Conservation (phyloP, 2,888 invertebrate genomes). For the Hecatera dysodea region DNA sequence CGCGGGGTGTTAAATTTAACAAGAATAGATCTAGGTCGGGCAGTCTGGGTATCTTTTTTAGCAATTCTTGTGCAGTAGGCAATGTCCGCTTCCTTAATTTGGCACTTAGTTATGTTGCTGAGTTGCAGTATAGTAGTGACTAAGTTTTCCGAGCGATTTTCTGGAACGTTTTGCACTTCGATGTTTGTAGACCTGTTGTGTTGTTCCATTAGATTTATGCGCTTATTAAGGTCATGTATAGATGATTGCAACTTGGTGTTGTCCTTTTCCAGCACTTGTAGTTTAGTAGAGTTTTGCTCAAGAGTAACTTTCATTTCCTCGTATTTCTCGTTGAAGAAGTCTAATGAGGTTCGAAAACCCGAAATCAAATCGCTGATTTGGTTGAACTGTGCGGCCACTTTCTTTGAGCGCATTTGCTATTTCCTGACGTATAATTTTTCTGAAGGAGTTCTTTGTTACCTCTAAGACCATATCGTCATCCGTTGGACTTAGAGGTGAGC, state of each 20-base stretch:
- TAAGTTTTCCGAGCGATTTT: slow-evolving; percentile 2
- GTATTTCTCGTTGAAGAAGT: not conserved
- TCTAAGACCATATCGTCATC: not conserved
- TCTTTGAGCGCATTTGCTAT: not conserved
- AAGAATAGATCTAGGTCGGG: slow-evolving; percentile 7
- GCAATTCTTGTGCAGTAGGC: slow-evolving; percentile 1
- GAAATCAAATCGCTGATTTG: not conserved
- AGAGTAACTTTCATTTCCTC: not conserved
- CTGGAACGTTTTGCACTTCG: not conserved
- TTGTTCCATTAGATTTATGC: not conserved
- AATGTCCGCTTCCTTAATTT: not conserved
- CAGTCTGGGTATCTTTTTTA: slow-evolving; percentile 6
- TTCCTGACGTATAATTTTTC: not conserved
- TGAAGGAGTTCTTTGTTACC: not conserved
- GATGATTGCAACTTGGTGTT: not conserved
- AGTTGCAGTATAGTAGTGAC: not conserved
- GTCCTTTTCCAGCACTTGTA: not conserved
- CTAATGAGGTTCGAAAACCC: not conserved
- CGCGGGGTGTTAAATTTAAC: slow-evolving; percentile 4
- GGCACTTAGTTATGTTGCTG: not conserved
- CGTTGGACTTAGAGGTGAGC: not conserved
- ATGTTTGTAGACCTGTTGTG: not conserved
- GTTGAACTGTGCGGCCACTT: not conserved
- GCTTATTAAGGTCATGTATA: not conserved
- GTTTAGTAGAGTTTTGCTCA: not conserved